Evolutionary conservation across 2,113 vertebrate genomes (phyloP).

Genomic region (Balaeniceps rex): DNA sequence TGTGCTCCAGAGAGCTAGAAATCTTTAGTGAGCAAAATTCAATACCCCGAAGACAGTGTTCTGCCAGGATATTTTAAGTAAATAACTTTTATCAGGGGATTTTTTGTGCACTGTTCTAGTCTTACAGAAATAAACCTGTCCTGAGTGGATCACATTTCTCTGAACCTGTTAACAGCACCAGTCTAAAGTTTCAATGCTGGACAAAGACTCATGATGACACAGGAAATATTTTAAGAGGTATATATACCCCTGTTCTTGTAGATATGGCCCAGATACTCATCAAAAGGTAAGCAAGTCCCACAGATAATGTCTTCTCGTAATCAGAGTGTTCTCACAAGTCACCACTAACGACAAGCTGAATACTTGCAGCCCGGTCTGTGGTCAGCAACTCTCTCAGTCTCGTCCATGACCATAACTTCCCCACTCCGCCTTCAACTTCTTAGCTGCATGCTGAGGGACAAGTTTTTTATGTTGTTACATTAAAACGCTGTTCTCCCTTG

Average conservation of each 20-base stretch:
- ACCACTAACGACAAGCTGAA: background rate
- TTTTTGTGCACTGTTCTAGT: background rate
- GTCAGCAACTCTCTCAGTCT: background rate
- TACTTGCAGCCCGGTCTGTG: background rate
- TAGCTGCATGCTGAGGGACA: background rate
- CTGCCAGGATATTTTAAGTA: slow-evolving; percentile 19
- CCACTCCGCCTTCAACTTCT: background rate
- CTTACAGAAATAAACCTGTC: slow-evolving; percentile 31
- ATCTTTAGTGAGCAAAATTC: slow-evolving; percentile 22
- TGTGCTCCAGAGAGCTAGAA: background rate
- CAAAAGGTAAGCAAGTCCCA: background rate
- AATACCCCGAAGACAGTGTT: background rate
- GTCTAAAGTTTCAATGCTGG: slow-evolving; percentile 4
- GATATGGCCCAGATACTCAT: background rate
- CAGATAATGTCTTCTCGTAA: background rate
- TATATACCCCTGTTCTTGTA: background rate
- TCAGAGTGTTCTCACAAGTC: background rate
- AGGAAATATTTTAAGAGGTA: background rate
- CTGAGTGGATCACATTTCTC: slow-evolving; percentile 15
- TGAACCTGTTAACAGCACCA: slow-evolving; percentile 9
- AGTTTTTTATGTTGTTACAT: background rate
- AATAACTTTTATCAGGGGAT: slow-evolving; percentile 37
- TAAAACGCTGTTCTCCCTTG: background rate
- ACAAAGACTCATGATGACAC: slow-evolving; percentile 23
- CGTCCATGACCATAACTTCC: background rate